Percentiles rank a stretch among this genome's conserved stretches.
Conservation (phyloP, 2,797 vertebrate species). For the Notamacropus eugenii region DNA sequence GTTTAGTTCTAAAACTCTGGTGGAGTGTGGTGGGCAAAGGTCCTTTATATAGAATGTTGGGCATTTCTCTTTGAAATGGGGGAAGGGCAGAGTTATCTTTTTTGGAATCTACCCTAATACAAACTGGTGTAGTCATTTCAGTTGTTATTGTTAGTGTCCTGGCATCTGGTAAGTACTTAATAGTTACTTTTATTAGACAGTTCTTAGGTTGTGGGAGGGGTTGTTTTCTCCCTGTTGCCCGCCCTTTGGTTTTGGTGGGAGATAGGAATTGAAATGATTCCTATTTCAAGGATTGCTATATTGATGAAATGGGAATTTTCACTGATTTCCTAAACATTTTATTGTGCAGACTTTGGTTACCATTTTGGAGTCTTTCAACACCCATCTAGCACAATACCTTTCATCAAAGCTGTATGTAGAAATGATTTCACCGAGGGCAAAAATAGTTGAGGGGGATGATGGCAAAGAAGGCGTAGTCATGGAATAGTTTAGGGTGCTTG, state of each 20-base stretch:
- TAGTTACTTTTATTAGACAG: slow-evolving; percentile 13
- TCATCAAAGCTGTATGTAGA: neutral
- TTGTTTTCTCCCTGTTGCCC: neutral
- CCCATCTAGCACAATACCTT: neutral
- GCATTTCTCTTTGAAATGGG: slow-evolving; percentile 54
- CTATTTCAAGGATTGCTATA: slow-evolving; percentile 20
- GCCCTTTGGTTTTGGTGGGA: neutral
- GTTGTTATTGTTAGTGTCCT: neutral
- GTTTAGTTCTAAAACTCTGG: neutral
- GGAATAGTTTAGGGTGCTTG: neutral
- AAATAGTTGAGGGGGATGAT: neutral
- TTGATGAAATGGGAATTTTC: slow-evolving; percentile 8
- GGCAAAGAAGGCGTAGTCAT: neutral
- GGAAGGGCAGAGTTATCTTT: neutral
- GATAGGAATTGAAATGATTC: neutral
- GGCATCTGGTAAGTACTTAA: neutral
- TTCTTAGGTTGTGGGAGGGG: slow-evolving; percentile 7
- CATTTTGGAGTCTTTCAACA: slow-evolving; percentile 13
- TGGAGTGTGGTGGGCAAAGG: neutral
- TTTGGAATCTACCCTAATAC: neutral
- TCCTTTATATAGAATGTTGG: slow-evolving; percentile 27
- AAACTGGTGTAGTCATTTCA: neutral
- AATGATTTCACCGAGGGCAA: neutral
- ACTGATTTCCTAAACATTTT: slow-evolving; percentile 5
- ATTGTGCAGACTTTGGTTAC: slow-evolving; percentile 8